A percentile compares a stretch with the other conserved stretches of the same genome.
Conservation (phyloP, 1,140 invertebrate genomes). For the Scaptomyza montana region DNA sequence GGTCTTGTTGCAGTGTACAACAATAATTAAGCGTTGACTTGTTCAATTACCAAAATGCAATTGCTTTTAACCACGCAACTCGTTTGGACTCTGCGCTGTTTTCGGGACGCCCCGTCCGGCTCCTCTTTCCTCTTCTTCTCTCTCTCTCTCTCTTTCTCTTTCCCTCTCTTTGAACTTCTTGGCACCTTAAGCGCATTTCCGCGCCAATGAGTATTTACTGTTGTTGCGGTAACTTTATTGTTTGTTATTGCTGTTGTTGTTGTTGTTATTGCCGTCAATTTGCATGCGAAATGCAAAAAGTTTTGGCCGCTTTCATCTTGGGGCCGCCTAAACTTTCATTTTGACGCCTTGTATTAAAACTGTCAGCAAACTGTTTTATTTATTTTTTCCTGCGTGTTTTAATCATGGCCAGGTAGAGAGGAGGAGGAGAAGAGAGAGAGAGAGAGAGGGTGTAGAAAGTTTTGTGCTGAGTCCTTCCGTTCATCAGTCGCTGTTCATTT, state of each 20-base stretch:
- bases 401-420: slow-evolving; percentile 47
- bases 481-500: slow-evolving; percentile 19
- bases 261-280: slow-evolving; percentile 35
- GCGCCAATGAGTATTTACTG: slow-evolving; percentile 16
- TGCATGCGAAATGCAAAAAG: slow-evolving; percentile 42
- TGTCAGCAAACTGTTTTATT: slow-evolving; percentile 59
- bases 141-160: no score
- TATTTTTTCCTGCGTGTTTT: slow-evolving; percentile 38
- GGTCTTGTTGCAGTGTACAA: slow-evolving; percentile 43
- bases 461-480: slow-evolving; percentile 18
- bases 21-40: slow-evolving; percentile 80
- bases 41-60: slow-evolving; percentile 81
- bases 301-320: slow-evolving; percentile 33
- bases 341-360: slow-evolving; percentile 63
- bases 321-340: slow-evolving; percentile 31
- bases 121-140: no score
- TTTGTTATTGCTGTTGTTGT: not conserved
- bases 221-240: slow-evolving; percentile 1
- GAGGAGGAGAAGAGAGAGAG: no score
- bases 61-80: slow-evolving; percentile 72
- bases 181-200: slow-evolving; percentile 10
- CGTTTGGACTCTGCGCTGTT: not conserved
- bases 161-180: not conserved
- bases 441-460: slow-evolving; percentile 21
- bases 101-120: no score